Percentiles rank a stretch among this genome's conserved stretches.
These are phyloP conservation scores for Thalassarche chlororhynchos DNA, from an alignment of 2,113 vertebrate species.

Conservation along the genomic window DNA sequence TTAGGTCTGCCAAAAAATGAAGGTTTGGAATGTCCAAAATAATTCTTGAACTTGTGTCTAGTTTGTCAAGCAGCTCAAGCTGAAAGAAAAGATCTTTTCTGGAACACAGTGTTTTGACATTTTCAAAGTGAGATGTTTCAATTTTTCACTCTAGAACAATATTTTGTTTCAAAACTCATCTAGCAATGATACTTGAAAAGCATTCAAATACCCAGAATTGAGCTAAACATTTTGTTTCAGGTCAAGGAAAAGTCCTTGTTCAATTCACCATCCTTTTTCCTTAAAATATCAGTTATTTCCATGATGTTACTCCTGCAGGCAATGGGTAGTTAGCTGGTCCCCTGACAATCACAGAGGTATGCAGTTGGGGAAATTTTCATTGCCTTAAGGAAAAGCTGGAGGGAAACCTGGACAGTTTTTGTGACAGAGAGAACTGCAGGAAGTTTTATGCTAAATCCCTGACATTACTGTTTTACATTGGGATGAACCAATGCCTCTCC, in stretches of 20 bases:
- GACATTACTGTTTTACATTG: neutral
- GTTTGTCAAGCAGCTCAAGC: neutral
- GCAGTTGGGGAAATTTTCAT: neutral
- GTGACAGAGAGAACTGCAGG: neutral
- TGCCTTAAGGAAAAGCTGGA: neutral
- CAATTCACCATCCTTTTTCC: neutral
- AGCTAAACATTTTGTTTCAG: neutral
- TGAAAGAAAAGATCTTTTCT: neutral
- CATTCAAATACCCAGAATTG: neutral
- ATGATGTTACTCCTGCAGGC: neutral
- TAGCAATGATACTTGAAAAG: neutral
- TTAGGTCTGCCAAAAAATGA: neutral
- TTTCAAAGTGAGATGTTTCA: neutral
- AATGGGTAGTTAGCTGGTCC: neutral
- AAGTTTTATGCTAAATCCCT: neutral
- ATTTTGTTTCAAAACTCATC: neutral
- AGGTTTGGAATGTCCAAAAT: neutral
- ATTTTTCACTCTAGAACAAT: neutral
- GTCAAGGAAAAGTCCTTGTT: neutral
- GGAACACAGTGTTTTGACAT: neutral
- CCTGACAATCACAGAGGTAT: neutral
- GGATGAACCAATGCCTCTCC: neutral
- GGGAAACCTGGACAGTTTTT: neutral
- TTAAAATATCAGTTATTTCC: neutral
- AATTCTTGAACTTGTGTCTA: neutral